Percentiles rank a stretch among this genome's conserved stretches.
These are phyloP conservation scores for Mizuhopecten yessoensis DNA, from an alignment of 1,140 invertebrate genomes.

Conservation along the genomic window DNA sequence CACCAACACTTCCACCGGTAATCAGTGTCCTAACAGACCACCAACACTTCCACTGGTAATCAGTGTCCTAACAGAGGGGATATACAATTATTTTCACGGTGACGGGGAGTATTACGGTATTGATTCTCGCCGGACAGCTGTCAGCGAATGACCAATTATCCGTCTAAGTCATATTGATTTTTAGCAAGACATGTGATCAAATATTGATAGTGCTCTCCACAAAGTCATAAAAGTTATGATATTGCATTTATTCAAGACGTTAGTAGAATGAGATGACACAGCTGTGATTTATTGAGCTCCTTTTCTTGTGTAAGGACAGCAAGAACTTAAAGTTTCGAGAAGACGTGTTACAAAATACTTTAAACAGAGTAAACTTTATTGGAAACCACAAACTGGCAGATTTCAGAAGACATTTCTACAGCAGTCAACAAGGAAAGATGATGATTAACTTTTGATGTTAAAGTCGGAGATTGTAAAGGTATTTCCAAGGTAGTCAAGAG, in stretches of 20 bases:
- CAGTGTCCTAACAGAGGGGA: too few species aligned
- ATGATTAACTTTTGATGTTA: too few species aligned
- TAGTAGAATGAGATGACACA: background rate
- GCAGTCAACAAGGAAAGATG: too few species aligned
- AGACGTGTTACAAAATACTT: background rate
- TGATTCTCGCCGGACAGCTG: background rate
- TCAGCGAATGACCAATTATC: conserved; percentile 23
- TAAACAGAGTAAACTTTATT: background rate
- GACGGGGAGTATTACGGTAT: background rate
- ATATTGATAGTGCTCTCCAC: conserved; percentile 25
- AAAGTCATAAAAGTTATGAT: conserved; percentile 29
- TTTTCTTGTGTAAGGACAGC: background rate
- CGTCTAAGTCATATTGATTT: conserved; percentile 39
- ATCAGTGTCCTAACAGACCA: too few species aligned
- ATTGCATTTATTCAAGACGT: conserved; percentile 35
- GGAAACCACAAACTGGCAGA: too few species aligned
- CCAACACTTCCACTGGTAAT: too few species aligned
- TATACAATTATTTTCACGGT: background rate
- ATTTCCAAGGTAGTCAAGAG: too few species aligned
- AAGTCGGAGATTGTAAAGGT: too few species aligned
- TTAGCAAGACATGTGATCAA: conserved; percentile 15
- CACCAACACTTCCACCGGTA: too few species aligned
- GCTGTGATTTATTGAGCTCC: background rate
- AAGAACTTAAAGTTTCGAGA: background rate
- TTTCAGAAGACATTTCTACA: too few species aligned